Percentiles rank a stretch among this genome's conserved stretches.
These are phyloP conservation scores for Drosophila greeni DNA, from an alignment of 2,888 invertebrate genomes.

Conservation along the genomic window DNA sequence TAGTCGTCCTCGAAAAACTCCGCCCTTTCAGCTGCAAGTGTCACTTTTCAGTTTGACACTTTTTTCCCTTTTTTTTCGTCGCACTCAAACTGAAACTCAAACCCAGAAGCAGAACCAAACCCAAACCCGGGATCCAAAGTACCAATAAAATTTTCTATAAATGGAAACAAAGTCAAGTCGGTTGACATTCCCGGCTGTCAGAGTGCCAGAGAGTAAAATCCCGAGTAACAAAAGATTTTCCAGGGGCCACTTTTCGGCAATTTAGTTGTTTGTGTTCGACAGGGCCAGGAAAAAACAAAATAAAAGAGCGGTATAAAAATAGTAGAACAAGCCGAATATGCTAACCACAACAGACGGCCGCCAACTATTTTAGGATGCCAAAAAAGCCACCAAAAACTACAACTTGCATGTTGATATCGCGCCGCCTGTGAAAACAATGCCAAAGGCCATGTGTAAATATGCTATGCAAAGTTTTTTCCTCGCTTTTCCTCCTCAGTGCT, in stretches of 20 bases:
- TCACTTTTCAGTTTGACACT: slow-evolving; percentile 32
- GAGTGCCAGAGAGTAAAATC: slow-evolving; percentile 17
- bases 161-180: slow-evolving; percentile 42
- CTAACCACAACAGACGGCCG: slow-evolving; percentile 66
- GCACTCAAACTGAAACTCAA: slow-evolving; percentile 13
- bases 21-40: slow-evolving; percentile 27
- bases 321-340: slow-evolving; percentile 48
- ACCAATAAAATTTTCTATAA: slow-evolving; percentile 44
- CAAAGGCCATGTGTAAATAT: slow-evolving; percentile 71
- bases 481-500: slow-evolving; percentile 2
- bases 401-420: slow-evolving; percentile 47
- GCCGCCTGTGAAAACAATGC: slow-evolving; percentile 64
- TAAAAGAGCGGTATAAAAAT: slow-evolving; percentile 26
- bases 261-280: slow-evolving; percentile 52
- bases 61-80: no score
- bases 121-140: slow-evolving; percentile 8
- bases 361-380: slow-evolving; percentile 70
- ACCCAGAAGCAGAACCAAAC: neutral
- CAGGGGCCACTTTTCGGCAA: slow-evolving; percentile 27
- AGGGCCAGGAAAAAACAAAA: slow-evolving; percentile 42
- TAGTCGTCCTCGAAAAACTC: slow-evolving; percentile 9
- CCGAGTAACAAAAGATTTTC: slow-evolving; percentile 22
- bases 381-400: slow-evolving; percentile 44
- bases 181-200: slow-evolving; percentile 35
- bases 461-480: slow-evolving; percentile 52